Percentiles rank a stretch among this genome's conserved stretches.
Evolutionary conservation across 2,888 invertebrate genomes (phyloP).

Genomic region (Eurois occulta): DNA sequence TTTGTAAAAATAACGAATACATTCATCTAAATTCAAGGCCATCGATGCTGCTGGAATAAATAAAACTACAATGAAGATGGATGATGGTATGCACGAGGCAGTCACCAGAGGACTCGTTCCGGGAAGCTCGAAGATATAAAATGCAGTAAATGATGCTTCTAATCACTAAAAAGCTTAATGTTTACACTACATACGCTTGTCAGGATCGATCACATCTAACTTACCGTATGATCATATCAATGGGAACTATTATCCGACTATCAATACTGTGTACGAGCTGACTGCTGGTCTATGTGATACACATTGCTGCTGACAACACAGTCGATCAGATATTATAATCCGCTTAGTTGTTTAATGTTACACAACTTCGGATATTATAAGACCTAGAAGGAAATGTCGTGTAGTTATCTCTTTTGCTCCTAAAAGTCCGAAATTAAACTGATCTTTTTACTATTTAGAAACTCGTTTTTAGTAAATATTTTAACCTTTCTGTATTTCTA

Average conservation of each 20-base stretch:
- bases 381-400: constrained; percentile 55
- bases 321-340: constrained; percentile 66
- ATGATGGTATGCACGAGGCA: constrained; percentile 80
- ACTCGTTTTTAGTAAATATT: constrained; percentile 33
- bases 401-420: constrained; percentile 47
- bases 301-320: constrained; percentile 81
- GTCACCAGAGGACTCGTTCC: constrained; percentile 80
- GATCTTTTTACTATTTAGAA: constrained; percentile 40
- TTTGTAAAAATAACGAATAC: constrained; percentile 73
- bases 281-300: constrained; percentile 77
- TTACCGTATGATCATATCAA: constrained; percentile 87
- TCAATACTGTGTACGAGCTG: constrained; percentile 74
- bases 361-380: constrained; percentile 67
- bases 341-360: constrained; percentile 56
- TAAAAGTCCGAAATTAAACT: constrained; percentile 45
- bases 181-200: constrained; percentile 84
- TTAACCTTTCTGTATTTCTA: constrained; percentile 9
- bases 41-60: constrained; percentile 80
- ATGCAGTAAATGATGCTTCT: constrained; percentile 86
- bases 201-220: constrained; percentile 84
- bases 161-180: constrained; percentile 86
- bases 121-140: constrained; percentile 79
- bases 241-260: constrained; percentile 85
- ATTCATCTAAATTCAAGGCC: constrained; percentile 79
- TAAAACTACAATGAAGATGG: constrained; percentile 85